Base-by-base conservation (phyloP, 2,888 invertebrate genomes). In the Folsomia candida region DNA sequence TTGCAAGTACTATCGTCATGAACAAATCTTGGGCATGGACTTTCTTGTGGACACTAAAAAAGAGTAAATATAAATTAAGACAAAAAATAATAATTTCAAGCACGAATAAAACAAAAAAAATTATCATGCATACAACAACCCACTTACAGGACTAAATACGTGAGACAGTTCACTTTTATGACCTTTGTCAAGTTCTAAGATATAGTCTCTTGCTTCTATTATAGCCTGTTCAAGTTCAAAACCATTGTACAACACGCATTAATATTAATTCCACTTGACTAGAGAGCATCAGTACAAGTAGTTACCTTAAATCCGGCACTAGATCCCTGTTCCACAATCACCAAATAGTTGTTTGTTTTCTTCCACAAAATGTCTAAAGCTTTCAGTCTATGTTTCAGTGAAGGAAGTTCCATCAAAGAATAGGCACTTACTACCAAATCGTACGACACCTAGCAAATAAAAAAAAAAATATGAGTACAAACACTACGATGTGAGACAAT, bases 251-350 rank as follows among this genome's bases (percentile, higher is more conserved):
- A 51, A 70, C 18, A 61, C 18, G 3, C 18, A 65, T 20, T 27
- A 26, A 62, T 28, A 18, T 22, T 20, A 62, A 27, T 28, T 28
- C 11, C 14, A 24, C 27, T 60, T 14, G 25, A 14, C 6, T 62
- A 37, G 2, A 11, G 47, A 62, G 22, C 24, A 47, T 64, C 24
- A n/a, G n/a, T n/a, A n/a, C n/a, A n/a, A n/a, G n/a, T n/a, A n/a
- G n/a, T n/a, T 78, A 92, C 86, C 82, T 87, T 86, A 81, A 91
- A 94, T 1, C 94, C 96, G 54, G 90, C 89, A 75, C 88, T 88
- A 0, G 90, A 90, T 3, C 96, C 96, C 77, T 90, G 88, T 83
- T 97, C 96, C 0, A 94, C 87, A 2, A 97, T 85, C 18, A 97
- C 86, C 81, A 97, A 84, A 82, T 91, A 94, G 14, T 90, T 87